Evolutionary conservation across 2,797 vertebrate species (phyloP), one percentile per base, ranked within the genome.

Genomic region (Pantherophis vulpinus): DNA sequence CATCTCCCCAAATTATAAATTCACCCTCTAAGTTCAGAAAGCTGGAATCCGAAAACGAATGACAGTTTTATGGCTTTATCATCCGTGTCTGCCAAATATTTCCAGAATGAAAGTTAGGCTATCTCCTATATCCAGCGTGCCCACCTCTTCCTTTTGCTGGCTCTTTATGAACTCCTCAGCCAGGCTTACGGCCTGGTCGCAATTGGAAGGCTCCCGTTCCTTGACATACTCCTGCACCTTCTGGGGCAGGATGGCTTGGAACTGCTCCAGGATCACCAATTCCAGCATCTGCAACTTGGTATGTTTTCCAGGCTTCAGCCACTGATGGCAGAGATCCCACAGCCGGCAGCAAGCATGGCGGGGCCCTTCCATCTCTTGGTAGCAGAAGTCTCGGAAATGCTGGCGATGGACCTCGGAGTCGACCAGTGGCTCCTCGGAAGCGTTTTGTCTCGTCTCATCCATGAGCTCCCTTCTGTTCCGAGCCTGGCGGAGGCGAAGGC

Each of bases 231-330:
- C 92, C 83, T 87, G 92, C 83, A 93, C n/a, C 10, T 93, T 83
- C 88, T 56, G 74, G 14, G 92, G 92, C 74, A 93, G 23, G 59
- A 92, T 54, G 87, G 87, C 70, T 66, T 83, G 56, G 14, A 92
- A 92, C 56, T 92, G 92, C 88, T 92, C 92, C 88, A 92, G 70
- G 56, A 92, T 89, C 1, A 92, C 88, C 88, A 92, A 23, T 74
- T 92, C 92, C 47, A 93, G 59, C 88, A 93, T 93, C 32, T 93
- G 92, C 79, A 90, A 3, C 32, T 93, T 93, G 47, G 79, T 90
- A 54, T 93, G 59, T 9, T 16, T 87, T 0, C 51, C 60, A 0
- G 92, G 92, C 32, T 54, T 90, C 51, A 93, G 32, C 92, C 92
- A 93, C 7, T 87, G 92, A 16, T 70, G 83, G 23, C 92, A 87